A percentile compares a stretch with the other conserved stretches of the same genome.
phyloP scores from a whole-genome alignment of 2,888 invertebrate species.

The Meiosimyza decipiens region DNA sequence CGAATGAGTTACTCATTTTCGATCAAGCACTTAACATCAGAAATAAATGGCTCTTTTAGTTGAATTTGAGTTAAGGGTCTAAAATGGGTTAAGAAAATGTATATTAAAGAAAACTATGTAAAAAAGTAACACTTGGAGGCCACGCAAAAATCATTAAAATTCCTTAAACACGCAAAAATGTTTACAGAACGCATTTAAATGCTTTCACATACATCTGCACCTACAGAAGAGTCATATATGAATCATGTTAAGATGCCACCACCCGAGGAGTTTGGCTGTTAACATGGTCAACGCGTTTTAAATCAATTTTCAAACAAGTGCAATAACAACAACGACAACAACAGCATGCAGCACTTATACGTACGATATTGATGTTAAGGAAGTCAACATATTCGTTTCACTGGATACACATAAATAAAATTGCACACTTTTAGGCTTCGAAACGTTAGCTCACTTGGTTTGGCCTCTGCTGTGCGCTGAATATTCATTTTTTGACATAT shows the following conservation, averaged over 20 bases:
- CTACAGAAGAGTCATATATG: background rate
- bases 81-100: too few relatives aligned
- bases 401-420: slow-evolving; percentile 18
- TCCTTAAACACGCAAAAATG: slow-evolving; percentile 5
- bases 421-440: slow-evolving; percentile 41
- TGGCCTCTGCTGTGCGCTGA: slow-evolving; percentile 58
- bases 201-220: too few relatives aligned
- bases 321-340: slow-evolving; percentile 44
- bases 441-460: background rate
- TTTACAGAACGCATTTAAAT: background rate
- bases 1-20: too few relatives aligned
- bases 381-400: background rate
- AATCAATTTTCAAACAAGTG: slow-evolving; percentile 61
- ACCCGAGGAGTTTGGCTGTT: slow-evolving; percentile 50
- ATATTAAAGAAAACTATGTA: too few relatives aligned
- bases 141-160: slow-evolving; percentile 29
- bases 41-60: too few relatives aligned
- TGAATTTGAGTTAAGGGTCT: too few relatives aligned
- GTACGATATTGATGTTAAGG: too few relatives aligned
- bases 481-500: slow-evolving; percentile 66
- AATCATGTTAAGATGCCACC: slow-evolving; percentile 49
- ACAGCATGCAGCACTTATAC: background rate
- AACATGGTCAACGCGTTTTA: slow-evolving; percentile 50
- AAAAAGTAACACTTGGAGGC: background rate
- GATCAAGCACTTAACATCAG: too few relatives aligned